These are phyloP conservation scores for Oryctolagus cuniculus DNA, from an alignment of 2,113 vertebrate species.

Conservation along the genomic window mOryCun1.1 NC_091432.1:5972501-5973000, in stretches of 20 bases:
- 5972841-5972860: background rate
- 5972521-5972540: too few species aligned
- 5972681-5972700: background rate
- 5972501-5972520: background rate
- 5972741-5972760: background rate
- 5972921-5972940: background rate
- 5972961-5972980: background rate
- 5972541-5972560: too few species aligned
- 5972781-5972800: background rate
- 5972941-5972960: too few species aligned
- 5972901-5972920: background rate
- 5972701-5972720: background rate
- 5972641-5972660: background rate
- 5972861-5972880: background rate
- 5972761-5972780: background rate
- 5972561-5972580: background rate
- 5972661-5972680: background rate
- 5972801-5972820: too few species aligned
- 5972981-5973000: background rate
- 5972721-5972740: background rate
- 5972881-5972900: too few species aligned
- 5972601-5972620: background rate
- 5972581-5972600: background rate
- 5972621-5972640: background rate
- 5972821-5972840: background rate